Evolutionary conservation across 2,888 invertebrate genomes (phyloP).

Genomic region (Proisotoma minuta): DNA sequence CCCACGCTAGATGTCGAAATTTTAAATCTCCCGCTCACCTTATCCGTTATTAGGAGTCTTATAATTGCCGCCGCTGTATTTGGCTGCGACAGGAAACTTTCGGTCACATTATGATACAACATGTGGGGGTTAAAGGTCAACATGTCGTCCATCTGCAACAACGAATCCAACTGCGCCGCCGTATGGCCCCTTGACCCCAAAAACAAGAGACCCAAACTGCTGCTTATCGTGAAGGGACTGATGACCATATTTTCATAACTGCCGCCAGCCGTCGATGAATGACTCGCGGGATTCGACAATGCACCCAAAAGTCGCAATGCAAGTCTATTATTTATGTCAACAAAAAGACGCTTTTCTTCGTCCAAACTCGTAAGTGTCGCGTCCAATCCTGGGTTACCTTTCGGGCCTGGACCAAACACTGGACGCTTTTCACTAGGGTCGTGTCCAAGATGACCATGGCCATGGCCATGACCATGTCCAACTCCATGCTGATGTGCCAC

Average conservation of each 20-base stretch:
- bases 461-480: constrained; percentile 23
- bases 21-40: constrained; percentile 50
- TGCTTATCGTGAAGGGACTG: constrained; percentile 79
- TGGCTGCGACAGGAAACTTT: constrained; percentile 62
- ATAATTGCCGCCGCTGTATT: constrained; percentile 75
- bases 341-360: constrained; percentile 70
- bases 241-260: constrained; percentile 65
- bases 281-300: constrained; percentile 57
- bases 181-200: constrained; percentile 80
- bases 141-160: constrained; percentile 77
- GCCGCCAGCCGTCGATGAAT: constrained; percentile 59
- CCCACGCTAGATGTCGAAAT: background rate
- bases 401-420: constrained; percentile 40
- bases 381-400: constrained; percentile 54
- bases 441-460: constrained; percentile 22
- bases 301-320: constrained; percentile 67
- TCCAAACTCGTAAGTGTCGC: constrained; percentile 67
- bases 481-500: constrained; percentile 36
- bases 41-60: constrained; percentile 76
- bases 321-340: constrained; percentile 75
- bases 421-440: constrained; percentile 40
- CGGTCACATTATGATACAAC: constrained; percentile 77
- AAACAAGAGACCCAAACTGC: constrained; percentile 84
- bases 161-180: constrained; percentile 84
- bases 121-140: constrained; percentile 85